Percentiles rank a stretch among this genome's conserved stretches.
Evolutionary conservation across 2,797 vertebrate species (phyloP).

Genomic region (Cryptoprocta ferox): DNA sequence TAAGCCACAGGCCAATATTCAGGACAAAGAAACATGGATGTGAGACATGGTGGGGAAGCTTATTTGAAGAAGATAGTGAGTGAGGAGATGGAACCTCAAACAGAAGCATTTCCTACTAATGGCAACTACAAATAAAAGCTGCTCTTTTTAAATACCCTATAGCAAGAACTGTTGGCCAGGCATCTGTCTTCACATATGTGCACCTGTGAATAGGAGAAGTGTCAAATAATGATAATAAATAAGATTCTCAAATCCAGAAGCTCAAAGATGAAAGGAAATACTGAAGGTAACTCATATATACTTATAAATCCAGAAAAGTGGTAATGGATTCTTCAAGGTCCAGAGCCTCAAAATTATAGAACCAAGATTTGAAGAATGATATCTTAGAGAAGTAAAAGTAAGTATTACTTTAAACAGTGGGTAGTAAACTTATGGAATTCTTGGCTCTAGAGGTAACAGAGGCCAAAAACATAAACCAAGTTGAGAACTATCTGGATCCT

Average conservation of each 20-base stretch:
- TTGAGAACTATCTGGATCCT: not conserved
- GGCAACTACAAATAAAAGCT: not conserved
- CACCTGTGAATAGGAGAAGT: not conserved
- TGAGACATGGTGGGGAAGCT: not conserved
- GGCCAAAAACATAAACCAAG: not conserved
- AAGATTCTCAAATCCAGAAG: constrained; percentile 28
- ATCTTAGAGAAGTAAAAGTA: not conserved
- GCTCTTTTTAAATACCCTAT: not conserved
- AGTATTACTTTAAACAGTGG: not conserved
- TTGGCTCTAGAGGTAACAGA: not conserved
- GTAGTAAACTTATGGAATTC: not conserved
- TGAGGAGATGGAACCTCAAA: not conserved
- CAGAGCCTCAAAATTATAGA: constrained; percentile 1
- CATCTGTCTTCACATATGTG: not conserved
- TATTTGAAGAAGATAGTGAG: not conserved
- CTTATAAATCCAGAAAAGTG: constrained; percentile 4
- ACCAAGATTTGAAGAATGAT: not conserved
- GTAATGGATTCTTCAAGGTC: not conserved
- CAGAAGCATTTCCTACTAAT: not conserved
- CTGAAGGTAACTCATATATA: not conserved
- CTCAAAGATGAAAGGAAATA: not conserved
- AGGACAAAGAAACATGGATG: not conserved
- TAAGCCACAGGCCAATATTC: not conserved
- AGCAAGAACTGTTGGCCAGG: not conserved
- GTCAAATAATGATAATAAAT: not conserved